Conservation (phyloP, 2,888 invertebrate genomes). For the Scaptomyza cyrtandrae region DNA sequence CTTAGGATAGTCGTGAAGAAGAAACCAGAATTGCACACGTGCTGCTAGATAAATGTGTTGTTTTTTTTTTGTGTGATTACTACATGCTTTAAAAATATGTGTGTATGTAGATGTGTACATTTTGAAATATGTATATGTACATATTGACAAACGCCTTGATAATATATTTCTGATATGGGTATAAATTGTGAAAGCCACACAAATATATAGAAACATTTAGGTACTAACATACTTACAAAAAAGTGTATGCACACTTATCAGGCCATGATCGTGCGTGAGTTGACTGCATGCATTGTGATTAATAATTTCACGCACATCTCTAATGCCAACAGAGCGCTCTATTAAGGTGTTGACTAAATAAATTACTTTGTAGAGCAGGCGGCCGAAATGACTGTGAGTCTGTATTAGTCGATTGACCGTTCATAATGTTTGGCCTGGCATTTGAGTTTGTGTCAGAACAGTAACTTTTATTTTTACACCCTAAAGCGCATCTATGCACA, state of each 20-base stretch:
- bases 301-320: constrained; percentile 45
- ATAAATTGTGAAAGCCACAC: constrained; percentile 16
- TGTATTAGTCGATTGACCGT: constrained; percentile 15
- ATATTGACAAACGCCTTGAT: constrained; percentile 10
- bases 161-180: constrained; percentile 19
- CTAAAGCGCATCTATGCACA: constrained; percentile 2
- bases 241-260: constrained; percentile 3
- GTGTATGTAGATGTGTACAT: not conserved
- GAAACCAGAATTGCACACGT: constrained; percentile 31
- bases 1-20: constrained; percentile 10
- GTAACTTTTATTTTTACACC: constrained; percentile 13
- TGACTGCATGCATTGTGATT: constrained; percentile 9
- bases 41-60: constrained; percentile 16
- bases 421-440: constrained; percentile 14
- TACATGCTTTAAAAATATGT: not conserved
- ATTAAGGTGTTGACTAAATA: constrained; percentile 47
- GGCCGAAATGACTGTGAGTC: constrained; percentile 13
- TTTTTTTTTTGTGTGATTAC: not conserved
- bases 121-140: not conserved
- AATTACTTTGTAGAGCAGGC: constrained; percentile 49
- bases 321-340: constrained; percentile 44
- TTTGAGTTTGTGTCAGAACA: constrained; percentile 58
- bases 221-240: not conserved
- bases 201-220: constrained; percentile 15
- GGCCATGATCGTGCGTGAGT: constrained; percentile 16